Conservation (phyloP, 1,140 invertebrate species). For the Melitaea cinxia region DNA sequence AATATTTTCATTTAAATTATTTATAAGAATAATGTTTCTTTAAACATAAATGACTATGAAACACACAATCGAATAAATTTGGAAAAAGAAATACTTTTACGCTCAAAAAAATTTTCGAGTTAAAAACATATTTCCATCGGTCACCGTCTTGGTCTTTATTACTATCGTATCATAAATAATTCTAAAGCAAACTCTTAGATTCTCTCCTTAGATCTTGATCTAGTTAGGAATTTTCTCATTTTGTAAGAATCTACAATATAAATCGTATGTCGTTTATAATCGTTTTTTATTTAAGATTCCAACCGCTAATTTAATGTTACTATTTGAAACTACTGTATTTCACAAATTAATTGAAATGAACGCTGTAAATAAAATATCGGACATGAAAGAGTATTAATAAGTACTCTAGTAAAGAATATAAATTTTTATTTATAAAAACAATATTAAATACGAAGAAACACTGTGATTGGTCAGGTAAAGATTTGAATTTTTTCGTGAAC, state of each 20-base stretch:
- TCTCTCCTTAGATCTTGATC: too few species aligned
- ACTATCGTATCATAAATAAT: slow-evolving; percentile 23
- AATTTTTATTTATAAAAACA: slow-evolving; percentile 7
- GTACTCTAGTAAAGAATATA: too few species aligned
- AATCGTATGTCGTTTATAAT: slow-evolving; percentile 20
- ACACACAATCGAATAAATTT: not conserved
- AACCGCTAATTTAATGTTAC: not conserved
- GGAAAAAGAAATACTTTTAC: not conserved
- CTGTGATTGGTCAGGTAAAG: too few species aligned
- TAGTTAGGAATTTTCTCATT: slow-evolving; percentile 31
- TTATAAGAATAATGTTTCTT: too few species aligned
- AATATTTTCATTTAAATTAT: too few species aligned
- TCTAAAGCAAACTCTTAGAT: slow-evolving; percentile 1
- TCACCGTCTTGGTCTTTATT: slow-evolving; percentile 13
- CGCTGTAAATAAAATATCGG: slow-evolving; percentile 11
- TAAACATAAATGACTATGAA: too few species aligned
- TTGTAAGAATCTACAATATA: slow-evolving; percentile 28
- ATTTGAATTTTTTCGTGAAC: too few species aligned
- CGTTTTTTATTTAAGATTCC: slow-evolving; percentile 3
- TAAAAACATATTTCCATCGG: not conserved
- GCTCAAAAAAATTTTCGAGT: not conserved
- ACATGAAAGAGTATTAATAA: slow-evolving; percentile 1
- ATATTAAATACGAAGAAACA: slow-evolving; percentile 15
- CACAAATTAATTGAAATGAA: slow-evolving; percentile 18
- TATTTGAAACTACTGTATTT: not conserved